Base-by-base conservation (phyloP, 2,113 vertebrate genomes). In the Hemibagrus wyckioides region DNA sequence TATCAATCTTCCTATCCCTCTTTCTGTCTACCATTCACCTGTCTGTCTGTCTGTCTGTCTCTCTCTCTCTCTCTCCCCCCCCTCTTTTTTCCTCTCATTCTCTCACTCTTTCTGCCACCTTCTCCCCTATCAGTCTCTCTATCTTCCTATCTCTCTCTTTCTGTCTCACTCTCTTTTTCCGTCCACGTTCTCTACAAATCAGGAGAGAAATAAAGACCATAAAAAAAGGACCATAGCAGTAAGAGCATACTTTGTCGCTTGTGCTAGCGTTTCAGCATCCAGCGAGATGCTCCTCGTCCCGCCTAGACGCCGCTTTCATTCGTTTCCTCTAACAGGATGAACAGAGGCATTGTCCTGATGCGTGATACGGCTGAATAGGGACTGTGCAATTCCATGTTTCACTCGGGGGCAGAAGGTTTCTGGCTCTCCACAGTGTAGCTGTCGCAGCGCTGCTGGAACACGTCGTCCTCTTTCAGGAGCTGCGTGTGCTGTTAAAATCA, bases 41-140 rank as follows among this genome's bases (percentile, higher is more conserved):
- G n/a, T n/a, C n/a, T n/a, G n/a, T 44, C 41, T 44, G 41, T 44
- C 41, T 44, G 41, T 44, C 41, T 44, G 3, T 44, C 41, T 44
- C 41, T 44, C 41, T 44, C 41, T 44, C 3, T 44, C 41, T 44
- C 3, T 44, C 41, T 44, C 41, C 6, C 41, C 5, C 73, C 69
- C 21, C 69, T 36, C 67, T 65, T 14, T 94, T 91, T 90, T 33
- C 39, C 89, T n/a, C n/a, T n/a, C n/a, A n/a, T n/a, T 91, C 44
- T 19, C 1, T 71, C 6, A 39, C 14, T 69, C 4, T 69, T 3
- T 14, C 2, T 30, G 14, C 44, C 71, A 25, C n/a, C n/a, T n/a
- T n/a, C n/a, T n/a, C n/a, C n/a, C 5, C 73, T 11, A 14, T 69
- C 65, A 19, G 6, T 73, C 69, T 39, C 69, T 36, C 67, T 65